A percentile compares a stretch with the other conserved stretches of the same genome.
These are phyloP conservation scores for Bursaphelenchus okinawaensis DNA, from an alignment of 2,888 invertebrate genomes.

Conservation along the genomic window DNA sequence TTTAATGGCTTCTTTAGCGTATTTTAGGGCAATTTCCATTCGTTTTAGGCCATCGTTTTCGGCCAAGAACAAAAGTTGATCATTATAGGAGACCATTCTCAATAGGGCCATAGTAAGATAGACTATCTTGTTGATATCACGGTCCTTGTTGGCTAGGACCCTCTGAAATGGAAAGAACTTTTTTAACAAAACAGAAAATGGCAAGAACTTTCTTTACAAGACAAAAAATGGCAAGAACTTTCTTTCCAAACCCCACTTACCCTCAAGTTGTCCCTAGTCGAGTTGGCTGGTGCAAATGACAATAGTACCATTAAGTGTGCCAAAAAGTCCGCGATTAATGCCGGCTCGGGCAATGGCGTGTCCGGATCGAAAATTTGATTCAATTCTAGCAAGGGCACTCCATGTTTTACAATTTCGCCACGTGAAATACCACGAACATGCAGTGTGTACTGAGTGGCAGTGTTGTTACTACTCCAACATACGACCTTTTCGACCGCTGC, in stretches of 20 bases:
- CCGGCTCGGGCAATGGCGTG: neutral
- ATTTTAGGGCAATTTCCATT: conserved; percentile 31
- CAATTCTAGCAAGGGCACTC: conserved; percentile 19
- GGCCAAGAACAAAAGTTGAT: conserved; percentile 34
- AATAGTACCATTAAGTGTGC: conserved; percentile 10
- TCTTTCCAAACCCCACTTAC: too few species aligned
- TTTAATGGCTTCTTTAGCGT: conserved; percentile 27
- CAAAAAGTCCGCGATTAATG: conserved; percentile 11
- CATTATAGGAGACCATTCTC: conserved; percentile 23
- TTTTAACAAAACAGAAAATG: too few species aligned
- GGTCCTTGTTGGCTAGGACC: conserved; percentile 5
- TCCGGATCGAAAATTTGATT: conserved; percentile 18
- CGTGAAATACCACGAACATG: conserved; percentile 31
- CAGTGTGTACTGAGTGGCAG: conserved; percentile 40
- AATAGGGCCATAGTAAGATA: conserved; percentile 18
- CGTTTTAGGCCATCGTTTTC: conserved; percentile 28
- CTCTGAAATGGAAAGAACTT: neutral
- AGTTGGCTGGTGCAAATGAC: neutral
- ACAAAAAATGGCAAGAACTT: too few species aligned
- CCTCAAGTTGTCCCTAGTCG: conserved; percentile 2
- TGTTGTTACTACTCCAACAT: conserved; percentile 35
- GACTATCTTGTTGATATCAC: conserved; percentile 14
- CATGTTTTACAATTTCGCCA: conserved; percentile 20
- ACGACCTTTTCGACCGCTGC: conserved; percentile 40
- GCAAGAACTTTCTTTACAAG: too few species aligned